These are phyloP conservation scores for Andrena haemorrhoa DNA, from an alignment of 2,888 invertebrate species.

Conservation along the genomic window DNA sequence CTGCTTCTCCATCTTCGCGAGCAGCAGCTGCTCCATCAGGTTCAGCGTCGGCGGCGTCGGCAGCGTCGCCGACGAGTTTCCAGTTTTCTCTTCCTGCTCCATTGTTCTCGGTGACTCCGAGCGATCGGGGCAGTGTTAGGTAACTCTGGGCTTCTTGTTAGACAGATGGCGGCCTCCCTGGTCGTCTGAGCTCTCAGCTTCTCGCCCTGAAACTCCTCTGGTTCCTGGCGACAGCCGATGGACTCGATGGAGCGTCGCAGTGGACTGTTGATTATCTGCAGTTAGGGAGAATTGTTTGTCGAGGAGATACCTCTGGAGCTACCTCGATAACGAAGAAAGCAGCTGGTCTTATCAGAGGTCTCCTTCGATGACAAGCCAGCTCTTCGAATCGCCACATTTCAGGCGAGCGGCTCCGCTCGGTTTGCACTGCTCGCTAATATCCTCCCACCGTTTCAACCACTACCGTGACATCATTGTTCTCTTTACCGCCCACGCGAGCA, in stretches of 20 bases:
- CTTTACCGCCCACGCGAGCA: neutral
- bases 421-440: no score
- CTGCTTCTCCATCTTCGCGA: slow-evolving; percentile 93
- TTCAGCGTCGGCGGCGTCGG: slow-evolving; percentile 85
- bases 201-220: no score
- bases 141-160: neutral
- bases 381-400: neutral
- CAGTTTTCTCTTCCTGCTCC: slow-evolving; percentile 64
- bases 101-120: slow-evolving; percentile 14
- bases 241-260: neutral
- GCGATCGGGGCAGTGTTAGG: neutral
- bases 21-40: slow-evolving; percentile 92
- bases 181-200: no score
- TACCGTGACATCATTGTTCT: neutral
- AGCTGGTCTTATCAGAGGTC: neutral
- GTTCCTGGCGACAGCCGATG: no score
- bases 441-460: no score
- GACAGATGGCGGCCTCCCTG: no score
- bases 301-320: neutral
- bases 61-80: slow-evolving; percentile 83
- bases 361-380: neutral
- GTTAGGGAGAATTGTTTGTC: neutral
- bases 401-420: no score
- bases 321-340: neutral
- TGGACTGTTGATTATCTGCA: neutral